Conservation (phyloP, 1,140 invertebrate species). For the Gonioctena quinquepunctata region DNA sequence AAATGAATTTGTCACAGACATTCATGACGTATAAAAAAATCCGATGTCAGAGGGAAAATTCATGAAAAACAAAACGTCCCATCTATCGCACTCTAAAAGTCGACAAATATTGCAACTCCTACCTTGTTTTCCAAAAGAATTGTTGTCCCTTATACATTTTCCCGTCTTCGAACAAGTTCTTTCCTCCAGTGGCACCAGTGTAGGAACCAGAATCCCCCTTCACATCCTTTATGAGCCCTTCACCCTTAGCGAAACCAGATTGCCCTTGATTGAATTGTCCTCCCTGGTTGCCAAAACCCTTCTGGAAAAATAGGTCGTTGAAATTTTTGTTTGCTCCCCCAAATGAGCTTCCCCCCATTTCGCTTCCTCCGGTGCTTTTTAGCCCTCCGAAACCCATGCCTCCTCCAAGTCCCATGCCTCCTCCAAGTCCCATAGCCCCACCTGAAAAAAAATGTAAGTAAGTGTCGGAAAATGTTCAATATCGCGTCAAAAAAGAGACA, state of each 20-base stretch:
- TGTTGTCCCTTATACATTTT: constrained; percentile 59
- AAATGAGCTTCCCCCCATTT: constrained; percentile 57
- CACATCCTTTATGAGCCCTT: constrained; percentile 53
- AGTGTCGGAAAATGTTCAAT: too few species aligned
- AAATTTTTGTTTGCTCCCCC: constrained; percentile 59
- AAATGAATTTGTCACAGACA: too few species aligned
- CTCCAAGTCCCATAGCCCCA: neutral
- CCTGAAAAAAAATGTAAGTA: too few species aligned
- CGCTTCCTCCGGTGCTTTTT: neutral
- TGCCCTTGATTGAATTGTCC: constrained; percentile 57
- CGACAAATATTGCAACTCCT: too few species aligned
- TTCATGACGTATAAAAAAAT: too few species aligned
- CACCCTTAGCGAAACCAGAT: constrained; percentile 58
- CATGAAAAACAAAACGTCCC: too few species aligned
- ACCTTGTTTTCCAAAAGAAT: constrained; percentile 61
- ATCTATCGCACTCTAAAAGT: too few species aligned
- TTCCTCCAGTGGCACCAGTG: constrained; percentile 60
- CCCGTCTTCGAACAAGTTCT: constrained; percentile 60
- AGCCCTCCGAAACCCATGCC: constrained; percentile 7
- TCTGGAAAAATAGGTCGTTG: constrained; percentile 58
- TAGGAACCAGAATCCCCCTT: constrained; percentile 61
- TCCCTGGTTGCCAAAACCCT: constrained; percentile 57
- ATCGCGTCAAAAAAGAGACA: too few species aligned
- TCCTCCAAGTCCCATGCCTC: neutral
- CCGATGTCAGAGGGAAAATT: too few species aligned